phyloP scores from a whole-genome alignment of 2,113 vertebrate genomes.

The Oncorhynchus keta region DNA sequence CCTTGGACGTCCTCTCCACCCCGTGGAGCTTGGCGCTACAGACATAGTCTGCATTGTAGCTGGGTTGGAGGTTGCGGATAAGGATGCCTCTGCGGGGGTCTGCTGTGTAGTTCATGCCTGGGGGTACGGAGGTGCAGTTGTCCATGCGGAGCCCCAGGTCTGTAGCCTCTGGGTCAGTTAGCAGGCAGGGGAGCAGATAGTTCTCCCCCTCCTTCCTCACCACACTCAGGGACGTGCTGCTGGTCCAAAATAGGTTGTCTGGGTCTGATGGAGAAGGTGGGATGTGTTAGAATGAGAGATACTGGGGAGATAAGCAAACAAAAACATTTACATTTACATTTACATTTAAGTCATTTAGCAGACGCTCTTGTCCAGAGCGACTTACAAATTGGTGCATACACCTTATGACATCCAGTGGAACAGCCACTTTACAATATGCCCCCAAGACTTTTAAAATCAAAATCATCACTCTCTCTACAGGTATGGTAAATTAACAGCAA shows the following conservation, averaged over 20 bases:
- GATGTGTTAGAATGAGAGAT: no score
- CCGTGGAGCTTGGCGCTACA: constrained; percentile 75
- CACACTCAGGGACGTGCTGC: constrained; percentile 42
- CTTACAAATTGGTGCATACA: no score
- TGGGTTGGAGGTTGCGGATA: constrained; percentile 73
- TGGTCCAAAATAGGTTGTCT: constrained; percentile 61
- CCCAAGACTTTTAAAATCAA: no score
- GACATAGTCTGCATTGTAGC: constrained; percentile 70
- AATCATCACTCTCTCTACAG: background rate
- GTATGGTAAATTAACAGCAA: background rate
- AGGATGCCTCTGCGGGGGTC: constrained; percentile 75
- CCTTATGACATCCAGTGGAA: no score
- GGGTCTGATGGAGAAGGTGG: constrained; percentile 52
- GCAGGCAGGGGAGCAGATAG: constrained; percentile 67
- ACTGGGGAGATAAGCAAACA: no score
- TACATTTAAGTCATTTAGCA: no score
- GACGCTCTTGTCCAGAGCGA: no score
- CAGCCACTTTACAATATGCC: no score
- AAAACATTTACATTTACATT: no score
- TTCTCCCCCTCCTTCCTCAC: constrained; percentile 74
- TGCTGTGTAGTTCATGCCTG: constrained; percentile 69
- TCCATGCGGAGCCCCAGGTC: constrained; percentile 70
- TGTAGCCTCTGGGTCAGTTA: constrained; percentile 72
- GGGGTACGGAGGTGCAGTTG: constrained; percentile 63
- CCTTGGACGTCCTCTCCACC: constrained; percentile 48